Evolutionary conservation across 2,888 invertebrate genomes (phyloP).

Genomic region (Cerastis leucographa): DNA sequence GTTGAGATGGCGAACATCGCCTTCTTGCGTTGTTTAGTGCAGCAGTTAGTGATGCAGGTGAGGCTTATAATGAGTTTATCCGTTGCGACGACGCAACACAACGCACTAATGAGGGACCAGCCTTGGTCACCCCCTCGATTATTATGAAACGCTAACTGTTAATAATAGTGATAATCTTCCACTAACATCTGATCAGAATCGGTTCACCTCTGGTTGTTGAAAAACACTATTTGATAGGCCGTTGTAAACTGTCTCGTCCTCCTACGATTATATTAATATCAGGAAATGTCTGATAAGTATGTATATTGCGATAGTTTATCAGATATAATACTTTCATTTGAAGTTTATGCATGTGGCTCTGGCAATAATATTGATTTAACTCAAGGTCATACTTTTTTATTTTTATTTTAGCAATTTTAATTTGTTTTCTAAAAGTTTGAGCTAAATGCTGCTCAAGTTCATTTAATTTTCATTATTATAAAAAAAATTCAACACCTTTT

Average conservation of each 20-base stretch:
- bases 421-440: background rate
- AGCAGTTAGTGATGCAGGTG: too few relatives aligned
- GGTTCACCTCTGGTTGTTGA: background rate
- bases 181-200: background rate
- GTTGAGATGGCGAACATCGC: too few relatives aligned
- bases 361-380: background rate
- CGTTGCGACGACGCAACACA: too few relatives aligned
- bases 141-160: background rate
- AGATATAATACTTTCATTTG: slow-evolving; percentile 14
- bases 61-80: too few relatives aligned
- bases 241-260: slow-evolving; percentile 14
- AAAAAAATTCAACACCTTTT: background rate
- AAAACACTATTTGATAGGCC: background rate
- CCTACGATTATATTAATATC: slow-evolving; percentile 7
- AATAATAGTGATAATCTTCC: background rate
- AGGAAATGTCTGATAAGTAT: slow-evolving; percentile 40
- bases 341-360: background rate
- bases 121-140: background rate
- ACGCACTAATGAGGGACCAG: too few relatives aligned
- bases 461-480: background rate
- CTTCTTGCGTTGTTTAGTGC: too few relatives aligned
- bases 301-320: slow-evolving; percentile 38
- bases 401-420: background rate
- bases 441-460: background rate
- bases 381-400: slow-evolving; percentile 1